Evolutionary conservation across 2,797 vertebrate species (phyloP), one percentile per base, ranked within the genome.

Genomic region (Sebastes wilsoni): DNA sequence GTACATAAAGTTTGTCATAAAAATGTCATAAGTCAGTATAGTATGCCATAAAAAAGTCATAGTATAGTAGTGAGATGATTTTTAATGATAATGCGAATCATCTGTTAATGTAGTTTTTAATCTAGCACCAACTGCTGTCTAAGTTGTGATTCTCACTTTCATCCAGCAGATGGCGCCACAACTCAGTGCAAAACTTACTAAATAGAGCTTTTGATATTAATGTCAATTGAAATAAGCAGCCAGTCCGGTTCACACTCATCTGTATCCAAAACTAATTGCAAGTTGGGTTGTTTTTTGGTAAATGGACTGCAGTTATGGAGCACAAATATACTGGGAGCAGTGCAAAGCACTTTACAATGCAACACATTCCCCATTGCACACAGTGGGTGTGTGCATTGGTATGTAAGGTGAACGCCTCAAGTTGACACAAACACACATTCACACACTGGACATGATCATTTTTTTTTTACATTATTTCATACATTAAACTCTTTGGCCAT

Each of bases 151-250:
- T 56, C 16, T 52, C 7, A 2, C 5, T 25, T 55, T 59, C 2
- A 20, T 68, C 88, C 93, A 87, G 77, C 36, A 93, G 89, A 85
- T 87, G 91, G 87, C 5, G 25, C 46, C 74, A 77, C 42, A 54
- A 27, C 46, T 80, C 32, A 75, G 55, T 34, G 8, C 2, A 73
- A 75, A 80, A 66, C 7, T 9, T 8, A 25, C 12, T 5, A 54
- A 8, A n/a, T 7, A 18, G 0, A 27, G 8, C 5, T 36, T 74
- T 32, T 38, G 10, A 22, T 16, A 12, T 11, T 32, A 61, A 18
- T 22, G 4, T 0, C 16, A 6, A 10, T 10, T 12, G 3, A 54
- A 54, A 54, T 54, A 9, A n/a, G 4, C 34, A 61, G 13, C 1
- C 36, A 34, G 30, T 59, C 20, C 9, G 0, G 2, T 25, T 30